phyloP scores from a whole-genome alignment of 2,888 invertebrate species.

The Thymelicus acteon region DNA sequence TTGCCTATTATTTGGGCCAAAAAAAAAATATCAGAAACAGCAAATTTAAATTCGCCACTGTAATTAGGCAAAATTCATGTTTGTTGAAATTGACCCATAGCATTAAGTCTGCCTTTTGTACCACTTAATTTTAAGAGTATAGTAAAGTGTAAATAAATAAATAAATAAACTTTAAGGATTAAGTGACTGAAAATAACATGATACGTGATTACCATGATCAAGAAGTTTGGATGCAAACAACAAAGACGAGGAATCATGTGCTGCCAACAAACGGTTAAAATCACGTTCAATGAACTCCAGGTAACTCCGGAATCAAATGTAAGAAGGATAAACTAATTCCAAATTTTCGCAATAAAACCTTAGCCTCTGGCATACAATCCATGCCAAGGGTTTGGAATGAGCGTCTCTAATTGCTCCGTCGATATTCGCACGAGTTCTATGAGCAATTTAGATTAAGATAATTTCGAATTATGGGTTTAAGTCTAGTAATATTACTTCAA shows the following conservation, averaged over 20 bases:
- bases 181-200: conserved; percentile 42
- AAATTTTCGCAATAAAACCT: conserved; percentile 75
- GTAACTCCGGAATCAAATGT: conserved; percentile 61
- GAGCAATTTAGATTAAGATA: conserved; percentile 78
- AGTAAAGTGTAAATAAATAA: conserved; percentile 50
- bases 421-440: conserved; percentile 61
- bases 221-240: conserved; percentile 54
- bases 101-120: too few species aligned
- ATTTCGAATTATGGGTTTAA: conserved; percentile 59
- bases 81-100: too few species aligned
- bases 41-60: too few species aligned
- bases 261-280: conserved; percentile 46
- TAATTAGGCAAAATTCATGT: too few species aligned
- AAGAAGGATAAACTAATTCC: conserved; percentile 65
- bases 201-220: conserved; percentile 58
- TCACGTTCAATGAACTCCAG: conserved; percentile 66
- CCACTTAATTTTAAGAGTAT: conserved; percentile 7
- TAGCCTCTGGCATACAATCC: conserved; percentile 65
- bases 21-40: too few species aligned
- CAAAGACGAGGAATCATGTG: conserved; percentile 34
- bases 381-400: conserved; percentile 56
- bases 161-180: conserved; percentile 42
- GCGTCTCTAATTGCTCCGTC: conserved; percentile 70
- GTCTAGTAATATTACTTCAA: conserved; percentile 44
- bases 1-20: too few species aligned